Evolutionary conservation across 2,888 invertebrate genomes (phyloP).

Genomic region (Ophion obscuratus): DNA sequence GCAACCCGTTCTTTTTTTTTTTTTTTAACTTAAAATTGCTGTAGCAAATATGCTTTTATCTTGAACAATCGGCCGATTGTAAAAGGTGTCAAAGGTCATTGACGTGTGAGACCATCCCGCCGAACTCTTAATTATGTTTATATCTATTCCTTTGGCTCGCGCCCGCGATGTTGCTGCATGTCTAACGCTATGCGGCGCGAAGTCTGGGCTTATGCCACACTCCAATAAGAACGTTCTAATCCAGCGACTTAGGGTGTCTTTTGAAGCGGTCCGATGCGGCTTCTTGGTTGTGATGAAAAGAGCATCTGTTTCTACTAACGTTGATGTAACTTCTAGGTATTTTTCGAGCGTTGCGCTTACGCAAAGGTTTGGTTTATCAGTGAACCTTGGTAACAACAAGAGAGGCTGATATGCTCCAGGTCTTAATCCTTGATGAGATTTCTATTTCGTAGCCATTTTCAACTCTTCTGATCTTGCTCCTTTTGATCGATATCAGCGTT

Average conservation of each 20-base stretch:
- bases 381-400: slow-evolving; percentile 22
- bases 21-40: background rate
- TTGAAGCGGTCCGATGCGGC: slow-evolving; percentile 23
- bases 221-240: slow-evolving; percentile 30
- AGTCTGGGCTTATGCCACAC: slow-evolving; percentile 21
- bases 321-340: slow-evolving; percentile 23
- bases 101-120: no score
- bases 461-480: slow-evolving; percentile 50
- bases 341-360: slow-evolving; percentile 14
- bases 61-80: slow-evolving; percentile 44
- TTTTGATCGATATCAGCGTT: slow-evolving; percentile 56
- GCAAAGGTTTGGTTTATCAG: slow-evolving; percentile 39
- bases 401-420: slow-evolving; percentile 36
- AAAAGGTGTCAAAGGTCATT: background rate
- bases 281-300: slow-evolving; percentile 30
- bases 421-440: slow-evolving; percentile 22
- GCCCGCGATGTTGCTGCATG: slow-evolving; percentile 57
- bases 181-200: slow-evolving; percentile 48
- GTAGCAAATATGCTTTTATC: slow-evolving; percentile 21
- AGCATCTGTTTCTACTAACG: background rate
- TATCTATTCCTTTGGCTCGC: background rate
- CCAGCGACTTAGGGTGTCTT: slow-evolving; percentile 36
- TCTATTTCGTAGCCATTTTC: slow-evolving; percentile 54
- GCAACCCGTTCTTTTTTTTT: slow-evolving; percentile 9
- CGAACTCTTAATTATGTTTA: no score